A percentile compares a stretch with the other conserved stretches of the same genome.
Conservation (phyloP, 2,113 vertebrate species). For the Regulus satrapa region DNA sequence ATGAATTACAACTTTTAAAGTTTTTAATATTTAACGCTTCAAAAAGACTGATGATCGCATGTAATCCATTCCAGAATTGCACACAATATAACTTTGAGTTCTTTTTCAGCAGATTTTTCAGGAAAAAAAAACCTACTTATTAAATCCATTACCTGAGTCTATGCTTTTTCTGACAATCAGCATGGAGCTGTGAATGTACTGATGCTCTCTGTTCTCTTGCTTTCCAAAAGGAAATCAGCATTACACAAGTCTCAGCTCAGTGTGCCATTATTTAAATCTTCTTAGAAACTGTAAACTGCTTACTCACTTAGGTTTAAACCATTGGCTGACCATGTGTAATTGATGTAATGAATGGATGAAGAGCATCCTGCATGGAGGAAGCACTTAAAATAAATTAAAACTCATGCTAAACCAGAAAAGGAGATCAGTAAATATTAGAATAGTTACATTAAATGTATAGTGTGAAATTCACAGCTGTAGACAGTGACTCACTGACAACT, state of each 20-base stretch:
- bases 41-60: background rate
- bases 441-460: background rate
- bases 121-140: background rate
- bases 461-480: background rate
- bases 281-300: background rate
- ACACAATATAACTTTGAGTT: background rate
- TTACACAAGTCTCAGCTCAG: background rate
- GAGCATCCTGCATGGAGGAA: background rate
- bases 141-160: background rate
- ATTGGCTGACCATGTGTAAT: background rate
- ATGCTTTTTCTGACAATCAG: background rate
- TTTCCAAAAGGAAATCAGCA: background rate
- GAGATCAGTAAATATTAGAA: background rate
- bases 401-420: background rate
- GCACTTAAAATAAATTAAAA: background rate
- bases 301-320: background rate
- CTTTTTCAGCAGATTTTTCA: background rate
- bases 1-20: background rate
- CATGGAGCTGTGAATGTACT: background rate
- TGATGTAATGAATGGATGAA: background rate
- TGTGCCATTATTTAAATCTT: background rate
- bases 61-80: background rate
- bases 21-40: background rate
- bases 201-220: background rate
- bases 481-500: background rate